These are phyloP conservation scores for Erebia aethiops DNA, from an alignment of 2,888 invertebrate species.

Conservation along the genomic window DNA sequence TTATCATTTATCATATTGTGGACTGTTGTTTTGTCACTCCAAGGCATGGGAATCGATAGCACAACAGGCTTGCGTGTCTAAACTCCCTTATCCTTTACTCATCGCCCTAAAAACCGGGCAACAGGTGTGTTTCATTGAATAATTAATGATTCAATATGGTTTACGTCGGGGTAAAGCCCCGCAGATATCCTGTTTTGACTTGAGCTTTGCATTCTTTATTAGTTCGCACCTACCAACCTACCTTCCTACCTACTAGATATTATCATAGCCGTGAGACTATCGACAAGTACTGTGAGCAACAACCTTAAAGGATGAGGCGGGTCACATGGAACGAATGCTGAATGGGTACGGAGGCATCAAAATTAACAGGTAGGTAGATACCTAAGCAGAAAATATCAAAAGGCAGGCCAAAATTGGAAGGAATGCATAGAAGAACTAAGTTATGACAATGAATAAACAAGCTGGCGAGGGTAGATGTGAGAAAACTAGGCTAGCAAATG, in stretches of 20 bases:
- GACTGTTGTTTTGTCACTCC: background rate
- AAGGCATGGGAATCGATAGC: conserved; percentile 12
- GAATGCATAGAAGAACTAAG: too few relatives aligned
- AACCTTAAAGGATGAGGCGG: too few relatives aligned
- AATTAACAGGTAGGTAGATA: too few relatives aligned
- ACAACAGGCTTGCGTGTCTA: conserved; percentile 55
- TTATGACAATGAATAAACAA: too few relatives aligned
- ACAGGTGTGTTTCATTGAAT: conserved; percentile 71
- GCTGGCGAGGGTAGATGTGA: too few relatives aligned
- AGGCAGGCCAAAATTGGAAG: too few relatives aligned
- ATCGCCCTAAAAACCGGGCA: conserved; percentile 47
- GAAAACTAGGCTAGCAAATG: too few relatives aligned
- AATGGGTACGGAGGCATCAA: too few relatives aligned
- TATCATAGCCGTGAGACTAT: too few relatives aligned
- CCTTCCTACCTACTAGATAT: background rate
- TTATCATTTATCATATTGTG: conserved; percentile 3
- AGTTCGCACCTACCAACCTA: background rate
- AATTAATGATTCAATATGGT: conserved; percentile 56
- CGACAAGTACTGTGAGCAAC: too few relatives aligned
- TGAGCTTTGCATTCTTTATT: background rate
- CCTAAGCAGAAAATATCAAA: too few relatives aligned
- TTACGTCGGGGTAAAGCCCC: conserved; percentile 9
- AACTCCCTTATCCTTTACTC: conserved; percentile 51
- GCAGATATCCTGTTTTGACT: conserved; percentile 1
- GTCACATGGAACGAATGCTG: too few relatives aligned